Percentiles rank a stretch among this genome's conserved stretches.
phyloP scores from a whole-genome alignment of 2,113 vertebrate genomes.

The Tamias sibiricus region DNA sequence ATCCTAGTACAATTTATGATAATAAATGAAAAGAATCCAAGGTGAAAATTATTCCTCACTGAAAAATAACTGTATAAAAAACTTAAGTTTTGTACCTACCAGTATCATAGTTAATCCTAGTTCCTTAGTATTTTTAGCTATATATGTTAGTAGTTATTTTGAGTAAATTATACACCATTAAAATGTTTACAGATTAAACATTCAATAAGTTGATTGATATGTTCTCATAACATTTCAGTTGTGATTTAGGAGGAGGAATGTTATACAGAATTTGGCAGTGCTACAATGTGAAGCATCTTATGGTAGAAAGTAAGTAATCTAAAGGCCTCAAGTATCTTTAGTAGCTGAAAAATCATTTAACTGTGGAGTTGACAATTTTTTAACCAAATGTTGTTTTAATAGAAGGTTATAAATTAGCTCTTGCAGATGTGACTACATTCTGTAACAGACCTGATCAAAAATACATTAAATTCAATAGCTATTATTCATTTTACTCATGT shows the following conservation, averaged over 20 bases:
- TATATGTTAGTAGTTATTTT: neutral
- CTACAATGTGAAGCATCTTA: neutral
- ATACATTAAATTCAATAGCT: slow-evolving; percentile 6
- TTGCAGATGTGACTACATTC: neutral
- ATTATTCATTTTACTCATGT: neutral
- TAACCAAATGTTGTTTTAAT: neutral
- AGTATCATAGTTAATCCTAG: neutral
- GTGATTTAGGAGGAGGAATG: neutral
- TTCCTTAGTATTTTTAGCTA: neutral
- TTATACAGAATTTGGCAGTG: neutral
- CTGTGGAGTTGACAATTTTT: neutral
- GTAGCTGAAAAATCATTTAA: neutral
- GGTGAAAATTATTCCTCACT: neutral
- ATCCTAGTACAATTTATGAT: neutral
- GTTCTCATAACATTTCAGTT: neutral
- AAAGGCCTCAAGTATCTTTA: neutral
- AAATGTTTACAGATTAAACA: neutral
- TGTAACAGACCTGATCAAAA: neutral
- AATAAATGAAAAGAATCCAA: neutral
- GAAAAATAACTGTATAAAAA: neutral
- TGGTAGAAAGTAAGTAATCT: neutral
- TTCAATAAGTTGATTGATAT: neutral
- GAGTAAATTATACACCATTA: neutral
- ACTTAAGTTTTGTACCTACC: neutral
- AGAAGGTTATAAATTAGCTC: neutral